Evolutionary conservation across 2,113 vertebrate genomes (phyloP), one percentile per base, ranked within the genome.

Genomic region (Takifugu flavidus): DNA sequence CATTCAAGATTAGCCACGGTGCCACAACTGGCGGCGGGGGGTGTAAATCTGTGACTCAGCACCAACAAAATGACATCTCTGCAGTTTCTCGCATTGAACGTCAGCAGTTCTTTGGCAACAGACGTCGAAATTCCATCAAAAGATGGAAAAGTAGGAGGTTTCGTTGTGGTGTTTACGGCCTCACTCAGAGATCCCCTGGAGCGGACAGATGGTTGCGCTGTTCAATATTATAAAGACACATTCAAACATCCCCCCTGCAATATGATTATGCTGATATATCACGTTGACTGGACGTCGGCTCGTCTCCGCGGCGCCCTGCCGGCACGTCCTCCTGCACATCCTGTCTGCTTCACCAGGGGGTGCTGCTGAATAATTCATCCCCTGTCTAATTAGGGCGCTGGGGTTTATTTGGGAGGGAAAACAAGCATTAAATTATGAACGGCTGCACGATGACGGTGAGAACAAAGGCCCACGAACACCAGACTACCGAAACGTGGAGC

Each of bases 301-400:
- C 25, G 49, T 25, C 25, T 25, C 8, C 25, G 11, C 4, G 10
- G 45, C 45, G 13, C 46, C 53, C 62, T 44, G 28, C 61, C 72
- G 62, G 63, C 70, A 54, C 25, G 14, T 12, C 20, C 20, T 20
- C 49, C 56, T 57, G 26, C 53, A 8, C 29, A 56, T 11, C 28
- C 53, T 58, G 58, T 26, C 49, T 69, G 34, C 56, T 55, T 49
- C 46, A 14, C 1, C 51, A 43, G 6, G 62, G 64, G 42, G 13
- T 25, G 50, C 51, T 60, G 56, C 45, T 82, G 67, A 83, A 86
- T 83, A 59, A 82, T 85, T 80, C 28, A 85, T 78, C 34, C 25
- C 47, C 49, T 49, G 42, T 75, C 56, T 73, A 77, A 82, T 87
- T 82, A 74, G 39, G 65, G 66, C 45, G 59, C 2, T 27, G 59